Evolutionary conservation across 30 jellyfish, hydroid and myxozoan species (phyloP).

Genomic region (Aurelia aurita): DNA sequence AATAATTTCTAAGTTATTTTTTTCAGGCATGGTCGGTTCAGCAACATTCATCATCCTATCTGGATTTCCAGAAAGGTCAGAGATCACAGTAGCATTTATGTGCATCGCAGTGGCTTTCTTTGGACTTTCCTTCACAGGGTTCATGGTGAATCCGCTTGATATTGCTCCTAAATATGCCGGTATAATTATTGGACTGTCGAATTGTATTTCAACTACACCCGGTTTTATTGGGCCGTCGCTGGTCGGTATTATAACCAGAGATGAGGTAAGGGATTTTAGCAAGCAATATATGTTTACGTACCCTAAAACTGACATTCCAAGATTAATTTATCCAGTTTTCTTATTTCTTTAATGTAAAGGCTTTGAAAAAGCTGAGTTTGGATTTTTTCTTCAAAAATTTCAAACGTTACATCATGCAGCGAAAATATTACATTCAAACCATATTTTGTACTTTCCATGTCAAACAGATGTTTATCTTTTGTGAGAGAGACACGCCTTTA

Average conservation of each 20-base stretch:
- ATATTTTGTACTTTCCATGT: no score
- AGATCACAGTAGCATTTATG: conserved; percentile 76
- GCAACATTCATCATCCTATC: conserved; percentile 72
- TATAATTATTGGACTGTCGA: conserved; percentile 88
- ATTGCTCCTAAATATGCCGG: conserved; percentile 98
- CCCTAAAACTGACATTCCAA: no score
- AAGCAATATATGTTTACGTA: no score
- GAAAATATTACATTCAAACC: no score
- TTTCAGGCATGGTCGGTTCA: conserved; percentile 84
- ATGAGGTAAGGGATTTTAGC: conserved; percentile 93
- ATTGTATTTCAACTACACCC: conserved; percentile 83
- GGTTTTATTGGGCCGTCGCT: conserved; percentile 97
- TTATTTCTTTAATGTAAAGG: no score
- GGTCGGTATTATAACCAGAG: conserved; percentile 90
- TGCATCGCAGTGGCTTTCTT: conserved; percentile 93
- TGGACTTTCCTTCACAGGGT: conserved; percentile 95
- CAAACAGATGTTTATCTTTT: no score
- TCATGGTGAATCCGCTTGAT: conserved; percentile 97
- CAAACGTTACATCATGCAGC: no score
- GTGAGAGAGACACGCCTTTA: no score
- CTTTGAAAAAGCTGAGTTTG: no score
- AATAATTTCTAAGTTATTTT: not conserved
- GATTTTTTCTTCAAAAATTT: no score
- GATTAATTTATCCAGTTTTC: no score
- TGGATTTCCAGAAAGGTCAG: conserved; percentile 82